A percentile compares a stretch with the other conserved stretches of the same genome.
These are phyloP conservation scores for Rhinophrynus dorsalis DNA, from an alignment of 2,797 vertebrate genomes.

Conservation along the genomic window DNA sequence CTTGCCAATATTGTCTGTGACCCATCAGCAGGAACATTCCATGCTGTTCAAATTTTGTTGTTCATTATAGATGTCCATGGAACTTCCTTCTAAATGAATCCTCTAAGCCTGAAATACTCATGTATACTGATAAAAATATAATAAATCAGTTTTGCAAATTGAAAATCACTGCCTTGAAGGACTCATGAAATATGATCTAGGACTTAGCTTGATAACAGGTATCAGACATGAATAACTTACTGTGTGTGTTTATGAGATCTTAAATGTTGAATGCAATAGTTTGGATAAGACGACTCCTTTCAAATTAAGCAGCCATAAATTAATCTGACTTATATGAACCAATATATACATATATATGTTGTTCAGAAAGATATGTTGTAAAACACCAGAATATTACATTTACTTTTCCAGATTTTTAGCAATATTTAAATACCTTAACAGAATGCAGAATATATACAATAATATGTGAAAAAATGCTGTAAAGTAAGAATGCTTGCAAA, in stretches of 20 bases:
- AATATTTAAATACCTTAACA: too few relatives aligned
- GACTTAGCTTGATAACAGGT: conserved; percentile 25
- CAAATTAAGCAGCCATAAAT: background rate
- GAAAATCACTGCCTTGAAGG: conserved; percentile 11
- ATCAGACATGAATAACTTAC: conserved; percentile 17
- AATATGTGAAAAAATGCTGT: too few relatives aligned
- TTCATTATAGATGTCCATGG: conserved; percentile 12
- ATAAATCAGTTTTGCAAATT: conserved; percentile 15
- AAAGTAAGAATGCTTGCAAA: too few relatives aligned
- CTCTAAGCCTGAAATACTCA: conserved; percentile 28
- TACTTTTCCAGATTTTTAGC: too few relatives aligned
- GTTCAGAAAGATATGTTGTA: too few relatives aligned
- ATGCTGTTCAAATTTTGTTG: conserved; percentile 5
- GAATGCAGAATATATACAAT: too few relatives aligned
- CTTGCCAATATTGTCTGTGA: conserved; percentile 14
- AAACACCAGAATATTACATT: too few relatives aligned
- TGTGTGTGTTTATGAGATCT: conserved; percentile 17
- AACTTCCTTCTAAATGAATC: conserved; percentile 28
- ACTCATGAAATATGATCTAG: conserved; percentile 5
- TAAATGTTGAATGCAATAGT: background rate
- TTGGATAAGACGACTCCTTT: background rate
- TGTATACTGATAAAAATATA: conserved; percentile 21
- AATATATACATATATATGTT: too few relatives aligned
- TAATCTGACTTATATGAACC: too few relatives aligned
- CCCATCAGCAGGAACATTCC: conserved; percentile 29